Evolutionary conservation across 30 jellyfish, hydroid and myxozoan species (phyloP).

Genomic region (Euphysa ruthae): DNA sequence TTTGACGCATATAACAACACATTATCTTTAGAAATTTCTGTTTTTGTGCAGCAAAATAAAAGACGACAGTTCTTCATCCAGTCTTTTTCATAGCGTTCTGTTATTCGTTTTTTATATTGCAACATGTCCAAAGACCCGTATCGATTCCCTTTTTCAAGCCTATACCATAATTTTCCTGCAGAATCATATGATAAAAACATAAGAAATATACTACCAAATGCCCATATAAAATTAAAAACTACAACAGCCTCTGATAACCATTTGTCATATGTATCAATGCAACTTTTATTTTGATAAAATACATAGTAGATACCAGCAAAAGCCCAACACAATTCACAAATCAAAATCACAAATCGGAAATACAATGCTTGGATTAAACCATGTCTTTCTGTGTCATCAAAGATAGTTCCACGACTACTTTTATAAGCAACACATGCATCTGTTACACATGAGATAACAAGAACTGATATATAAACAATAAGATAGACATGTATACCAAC

Average conservation of each 20-base stretch:
- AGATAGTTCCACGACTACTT: constrained; percentile 83
- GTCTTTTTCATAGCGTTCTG: constrained; percentile 41
- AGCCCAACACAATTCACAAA: constrained; percentile 50
- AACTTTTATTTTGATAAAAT: constrained; percentile 15
- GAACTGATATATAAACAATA: constrained; percentile 48
- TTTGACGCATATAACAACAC: constrained; percentile 65
- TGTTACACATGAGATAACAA: constrained; percentile 28
- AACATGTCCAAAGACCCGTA: constrained; percentile 51
- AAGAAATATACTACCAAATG: constrained; percentile 36
- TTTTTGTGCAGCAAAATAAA: constrained; percentile 71
- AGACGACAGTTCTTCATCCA: constrained; percentile 57
- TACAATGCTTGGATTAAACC: constrained; percentile 56
- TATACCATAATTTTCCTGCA: constrained; percentile 73
- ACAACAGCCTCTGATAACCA: constrained; percentile 56
- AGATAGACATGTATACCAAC: constrained; percentile 31
- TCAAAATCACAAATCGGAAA: constrained; percentile 32
- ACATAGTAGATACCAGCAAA: constrained; percentile 53
- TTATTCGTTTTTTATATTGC: constrained; percentile 14
- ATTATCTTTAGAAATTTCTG: constrained; percentile 56
- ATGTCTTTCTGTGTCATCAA: constrained; percentile 49
- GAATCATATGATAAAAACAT: constrained; percentile 59
- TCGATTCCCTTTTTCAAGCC: constrained; percentile 8
- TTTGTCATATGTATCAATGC: constrained; percentile 38
- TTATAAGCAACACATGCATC: constrained; percentile 40
- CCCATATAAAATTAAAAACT: constrained; percentile 33